phyloP scores from a whole-genome alignment of 2,113 vertebrate species.

The Tylochromis polylepis region DNA sequence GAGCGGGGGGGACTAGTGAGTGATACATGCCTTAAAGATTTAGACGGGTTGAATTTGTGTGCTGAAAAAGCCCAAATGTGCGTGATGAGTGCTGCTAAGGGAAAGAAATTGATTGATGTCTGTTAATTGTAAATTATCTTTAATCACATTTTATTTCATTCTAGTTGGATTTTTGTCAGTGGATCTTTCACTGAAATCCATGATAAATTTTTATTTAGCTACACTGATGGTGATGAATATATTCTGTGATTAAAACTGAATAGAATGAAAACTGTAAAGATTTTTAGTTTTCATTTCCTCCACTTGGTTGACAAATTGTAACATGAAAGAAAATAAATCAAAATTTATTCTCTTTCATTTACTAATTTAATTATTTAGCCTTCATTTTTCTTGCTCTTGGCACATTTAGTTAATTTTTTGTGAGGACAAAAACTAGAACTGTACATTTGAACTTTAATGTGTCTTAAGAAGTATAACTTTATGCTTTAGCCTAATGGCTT shows the following conservation, averaged over 20 bases:
- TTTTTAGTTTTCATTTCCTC: background rate
- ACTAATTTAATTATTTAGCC: background rate
- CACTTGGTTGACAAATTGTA: background rate
- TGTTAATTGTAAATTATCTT: background rate
- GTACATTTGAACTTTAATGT: background rate
- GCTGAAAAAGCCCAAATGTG: background rate
- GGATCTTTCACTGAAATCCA: background rate
- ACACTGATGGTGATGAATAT: fast-evolving
- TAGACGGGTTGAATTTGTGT: background rate
- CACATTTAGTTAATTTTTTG: background rate
- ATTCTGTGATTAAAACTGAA: background rate
- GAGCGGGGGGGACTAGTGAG: background rate
- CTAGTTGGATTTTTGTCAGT: background rate
- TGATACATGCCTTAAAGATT: background rate
- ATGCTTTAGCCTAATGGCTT: background rate
- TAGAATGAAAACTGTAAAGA: background rate
- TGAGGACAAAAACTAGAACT: background rate
- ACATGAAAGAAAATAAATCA: background rate
- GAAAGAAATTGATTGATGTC: background rate
- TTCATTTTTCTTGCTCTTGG: background rate
- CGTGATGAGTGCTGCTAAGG: background rate
- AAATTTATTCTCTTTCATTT: background rate
- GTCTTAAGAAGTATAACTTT: background rate
- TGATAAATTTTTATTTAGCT: background rate
- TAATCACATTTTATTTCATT: background rate